Conservation (phyloP, 1,140 invertebrate species). For the Tribolium madens region DNA sequence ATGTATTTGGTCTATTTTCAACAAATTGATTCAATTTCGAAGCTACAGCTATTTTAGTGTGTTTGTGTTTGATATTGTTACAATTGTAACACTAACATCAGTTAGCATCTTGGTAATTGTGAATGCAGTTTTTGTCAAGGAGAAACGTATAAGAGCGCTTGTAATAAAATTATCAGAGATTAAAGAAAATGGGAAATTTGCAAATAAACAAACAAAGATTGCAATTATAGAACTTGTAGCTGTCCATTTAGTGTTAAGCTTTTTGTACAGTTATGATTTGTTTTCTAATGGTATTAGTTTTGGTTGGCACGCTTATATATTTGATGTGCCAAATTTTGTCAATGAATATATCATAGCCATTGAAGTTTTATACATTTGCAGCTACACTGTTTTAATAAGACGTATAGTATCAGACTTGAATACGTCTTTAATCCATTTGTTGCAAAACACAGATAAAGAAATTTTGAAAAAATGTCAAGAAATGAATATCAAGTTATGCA, state of each 20-base stretch:
- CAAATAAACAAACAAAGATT: not conserved
- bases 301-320: not conserved
- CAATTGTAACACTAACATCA: not conserved
- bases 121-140: not conserved
- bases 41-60: not conserved
- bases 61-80: not conserved
- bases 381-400: not conserved
- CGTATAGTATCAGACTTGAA: not conserved
- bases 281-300: not conserved
- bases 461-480: not conserved
- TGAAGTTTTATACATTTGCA: not conserved
- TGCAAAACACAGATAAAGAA: not conserved
- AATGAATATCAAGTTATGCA: not conserved
- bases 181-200: not conserved
- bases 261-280: not conserved
- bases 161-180: not conserved
- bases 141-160: not conserved
- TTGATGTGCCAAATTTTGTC: not conserved
- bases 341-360: not conserved
- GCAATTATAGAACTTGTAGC: not conserved
- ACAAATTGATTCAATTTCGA: not conserved
- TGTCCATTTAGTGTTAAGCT: not conserved
- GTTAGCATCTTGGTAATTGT: not conserved
- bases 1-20: not conserved
- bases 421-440: not conserved